Base-by-base conservation (phyloP, 2,888 invertebrate species). In the Embidobia sp. region DNA sequence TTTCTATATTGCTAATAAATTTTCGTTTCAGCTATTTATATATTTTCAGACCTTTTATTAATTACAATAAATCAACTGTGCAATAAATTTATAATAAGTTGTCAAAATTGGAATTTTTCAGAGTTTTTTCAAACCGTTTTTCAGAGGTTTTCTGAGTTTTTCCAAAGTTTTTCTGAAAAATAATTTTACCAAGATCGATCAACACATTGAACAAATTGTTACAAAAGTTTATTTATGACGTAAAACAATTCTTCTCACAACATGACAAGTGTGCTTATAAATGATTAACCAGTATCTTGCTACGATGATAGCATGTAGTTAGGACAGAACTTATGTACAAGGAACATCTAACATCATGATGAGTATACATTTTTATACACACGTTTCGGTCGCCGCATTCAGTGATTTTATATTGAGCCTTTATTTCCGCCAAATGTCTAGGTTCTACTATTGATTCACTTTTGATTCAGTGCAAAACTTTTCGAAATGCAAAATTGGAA, bases 341-440 rank as follows among this genome's bases (percentile, higher is more conserved):
- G 70, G 61, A 70, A 70, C 70, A 70, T 70, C 70, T 70, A 70
- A 70, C 70, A 70, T 70, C 70, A 61, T 70, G 61, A 61, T 70
- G 61, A 61, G 70, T 61, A 70, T 59, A 70, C 51, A 70, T 55
- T 51, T 48, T 70, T 70, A 61, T 61, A 51, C 70, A 70, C 70
- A 70, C 26, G 51, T 53, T 69, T 69, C 55, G 59, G 51, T 69
- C 59, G 49, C 13, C 57, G 49, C 40, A 22, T 57, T 51, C 51
- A 42, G 26, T 69, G 51, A 59, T 59, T 69, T 69, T 59, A 42
- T 69, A 59, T 69, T 69, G 69, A 69, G 69, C 69, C 59, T 59
- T 59, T 59, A 29, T 57, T 67, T 55, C 49, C 27, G 67, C 57
- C 31, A 40, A 69, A 69, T 40, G 22, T 49, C 42, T 57, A 49